Evolutionary conservation across 2,888 invertebrate species (phyloP), one percentile per base, ranked within the genome.

Genomic region (Eupsilia transversa): DNA sequence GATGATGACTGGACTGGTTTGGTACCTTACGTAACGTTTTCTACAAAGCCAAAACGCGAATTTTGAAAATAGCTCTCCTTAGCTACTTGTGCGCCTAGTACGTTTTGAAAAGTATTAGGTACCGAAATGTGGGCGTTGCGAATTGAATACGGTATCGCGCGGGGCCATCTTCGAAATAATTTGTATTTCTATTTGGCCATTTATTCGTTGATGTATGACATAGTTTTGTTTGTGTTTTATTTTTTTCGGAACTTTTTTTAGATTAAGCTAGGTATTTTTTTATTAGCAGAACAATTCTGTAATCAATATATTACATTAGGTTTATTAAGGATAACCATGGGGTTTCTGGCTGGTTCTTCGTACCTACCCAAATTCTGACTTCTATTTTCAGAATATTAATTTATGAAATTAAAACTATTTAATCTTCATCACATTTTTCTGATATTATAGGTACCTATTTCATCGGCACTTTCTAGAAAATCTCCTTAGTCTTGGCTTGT

Each of bases 21-120:
- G n/a, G n/a, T n/a, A n/a, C n/a, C n/a, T n/a, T 59, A 33, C 33
- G 41, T 56, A 30, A 33, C 7, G 20, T 59, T 43, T 33, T 54
- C 12, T 43, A 5, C 38, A 14, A 33, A 56, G 2, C 0, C 17
- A 12, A 60, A 43, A 60, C 14, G 17, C 38, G 52, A 49, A 46
- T 76, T 83, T 83, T 43, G 38, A 70, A 76, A 74, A 74, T 54
- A n/a, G 23, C 30, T 5, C 77, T 77, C 64, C 60, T 59, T 27
- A 35, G 3, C 4, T 56, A 20, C 23, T 64, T 74, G 77, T 14
- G 56, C 66, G 54, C 83, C 80, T 83, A 59, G 84, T 83, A 77
- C 46, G 60, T 74, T 83, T 77, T 65, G 68, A 68, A 77, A 80
- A 73, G 10, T 59, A 3, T 41, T 49, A 7, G 9, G 27, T 57